Conservation (phyloP, 2,797 vertebrate species). For the Pangasius krempfi region DNA sequence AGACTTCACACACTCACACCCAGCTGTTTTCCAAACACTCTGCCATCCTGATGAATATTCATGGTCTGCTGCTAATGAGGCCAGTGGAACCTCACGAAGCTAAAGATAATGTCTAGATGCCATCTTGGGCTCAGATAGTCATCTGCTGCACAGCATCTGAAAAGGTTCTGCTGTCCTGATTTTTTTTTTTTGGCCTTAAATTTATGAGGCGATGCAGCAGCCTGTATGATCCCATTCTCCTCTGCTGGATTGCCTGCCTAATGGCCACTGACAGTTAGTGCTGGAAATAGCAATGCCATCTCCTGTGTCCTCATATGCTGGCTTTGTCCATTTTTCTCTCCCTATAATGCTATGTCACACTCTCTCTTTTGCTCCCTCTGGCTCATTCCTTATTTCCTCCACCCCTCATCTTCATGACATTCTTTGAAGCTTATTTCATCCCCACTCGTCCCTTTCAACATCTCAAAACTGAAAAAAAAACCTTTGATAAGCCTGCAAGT, state of each 20-base stretch:
- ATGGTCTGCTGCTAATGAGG: constrained; percentile 75
- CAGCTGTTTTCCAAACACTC: constrained; percentile 67
- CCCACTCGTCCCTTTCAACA: constrained; percentile 46
- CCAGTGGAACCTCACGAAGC: constrained; percentile 58
- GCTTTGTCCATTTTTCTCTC: constrained; percentile 41
- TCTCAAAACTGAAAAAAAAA: not conserved
- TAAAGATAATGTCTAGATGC: not conserved
- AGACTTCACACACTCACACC: constrained; percentile 29
- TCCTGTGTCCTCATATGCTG: constrained; percentile 25
- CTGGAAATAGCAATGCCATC: constrained; percentile 72
- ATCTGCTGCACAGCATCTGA: constrained; percentile 67
- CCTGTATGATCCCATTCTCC: constrained; percentile 78
- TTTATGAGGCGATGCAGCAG: constrained; percentile 73
- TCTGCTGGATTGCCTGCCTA: constrained; percentile 81
- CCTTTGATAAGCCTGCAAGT: constrained; percentile 6
- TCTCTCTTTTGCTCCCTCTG: constrained; percentile 28
- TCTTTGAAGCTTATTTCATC: constrained; percentile 50
- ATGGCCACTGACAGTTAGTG: constrained; percentile 77
- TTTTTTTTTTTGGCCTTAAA: constrained; percentile 58
- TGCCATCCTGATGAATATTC: constrained; percentile 73
- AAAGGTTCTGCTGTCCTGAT: constrained; percentile 70
- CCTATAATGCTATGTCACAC: constrained; percentile 50
- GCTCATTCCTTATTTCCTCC: constrained; percentile 56
- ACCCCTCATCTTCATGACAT: constrained; percentile 51
- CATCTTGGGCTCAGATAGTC: not conserved